phyloP scores from a whole-genome alignment of 2,797 vertebrate species.

The Vireo griseus region DNA sequence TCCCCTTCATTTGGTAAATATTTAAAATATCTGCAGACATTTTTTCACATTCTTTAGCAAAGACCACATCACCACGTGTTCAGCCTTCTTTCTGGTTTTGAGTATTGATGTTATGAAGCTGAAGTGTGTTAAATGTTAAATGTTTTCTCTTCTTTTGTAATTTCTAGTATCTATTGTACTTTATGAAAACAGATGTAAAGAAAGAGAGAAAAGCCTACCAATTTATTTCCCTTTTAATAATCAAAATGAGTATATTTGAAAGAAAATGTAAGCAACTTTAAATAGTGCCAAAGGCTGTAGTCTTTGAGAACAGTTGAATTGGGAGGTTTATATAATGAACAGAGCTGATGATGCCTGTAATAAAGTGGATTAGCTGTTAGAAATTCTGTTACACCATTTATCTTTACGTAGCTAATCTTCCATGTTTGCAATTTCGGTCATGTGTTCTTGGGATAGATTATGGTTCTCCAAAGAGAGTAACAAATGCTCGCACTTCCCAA shows the following conservation, averaged over 20 bases:
- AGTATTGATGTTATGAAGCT: slow-evolving; percentile 9
- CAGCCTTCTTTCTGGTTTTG: background rate
- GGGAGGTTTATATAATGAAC: slow-evolving; percentile 24
- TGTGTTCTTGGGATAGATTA: background rate
- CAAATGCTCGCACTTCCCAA: background rate
- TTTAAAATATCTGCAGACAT: slow-evolving; percentile 33
- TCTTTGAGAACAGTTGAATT: slow-evolving; percentile 1
- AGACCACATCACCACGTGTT: background rate
- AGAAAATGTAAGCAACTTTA: slow-evolving; percentile 27
- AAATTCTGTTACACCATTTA: background rate
- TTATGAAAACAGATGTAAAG: background rate
- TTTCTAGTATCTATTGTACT: slow-evolving; percentile 12
- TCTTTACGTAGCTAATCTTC: slow-evolving; percentile 4
- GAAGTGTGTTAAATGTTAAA: slow-evolving; percentile 33
- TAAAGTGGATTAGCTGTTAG: slow-evolving; percentile 27
- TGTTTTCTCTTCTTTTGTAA: slow-evolving; percentile 21
- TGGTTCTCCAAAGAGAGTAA: background rate
- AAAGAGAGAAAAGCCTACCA: background rate
- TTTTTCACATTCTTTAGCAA: slow-evolving; percentile 28
- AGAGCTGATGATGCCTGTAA: slow-evolving; percentile 1
- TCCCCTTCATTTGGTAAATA: slow-evolving; percentile 40
- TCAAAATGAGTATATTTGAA: slow-evolving; percentile 28
- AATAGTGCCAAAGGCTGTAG: background rate
- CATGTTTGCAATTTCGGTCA: background rate
- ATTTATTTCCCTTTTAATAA: slow-evolving; percentile 33